A percentile compares a stretch with the other conserved stretches of the same genome.
These are phyloP conservation scores for Dasyornis broadbenti DNA, from an alignment of 2,113 vertebrate species.

Conservation along the genomic window DNA sequence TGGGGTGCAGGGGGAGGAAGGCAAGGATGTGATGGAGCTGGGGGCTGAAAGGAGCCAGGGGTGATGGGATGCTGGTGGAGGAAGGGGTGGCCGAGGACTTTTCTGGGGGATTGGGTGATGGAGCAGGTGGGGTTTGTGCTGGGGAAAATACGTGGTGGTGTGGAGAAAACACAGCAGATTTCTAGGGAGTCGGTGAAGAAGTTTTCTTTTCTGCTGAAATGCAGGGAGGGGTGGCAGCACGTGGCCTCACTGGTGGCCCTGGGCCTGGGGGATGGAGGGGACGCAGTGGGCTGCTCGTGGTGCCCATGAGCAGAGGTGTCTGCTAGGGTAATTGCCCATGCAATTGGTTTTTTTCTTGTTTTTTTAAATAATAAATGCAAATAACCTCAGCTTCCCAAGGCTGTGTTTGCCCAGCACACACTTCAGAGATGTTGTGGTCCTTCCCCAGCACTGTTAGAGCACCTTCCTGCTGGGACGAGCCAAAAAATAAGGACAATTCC, in stretches of 20 bases:
- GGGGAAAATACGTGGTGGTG: accelerated
- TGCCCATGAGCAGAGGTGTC: not conserved
- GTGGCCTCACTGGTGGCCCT: not conserved
- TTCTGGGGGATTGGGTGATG: not conserved
- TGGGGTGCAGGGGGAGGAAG: not conserved
- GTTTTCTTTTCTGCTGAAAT: not conserved
- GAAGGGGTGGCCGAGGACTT: accelerated
- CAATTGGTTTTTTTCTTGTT: not conserved
- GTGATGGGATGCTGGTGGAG: not conserved
- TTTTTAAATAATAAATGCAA: not conserved
- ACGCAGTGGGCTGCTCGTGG: accelerated
- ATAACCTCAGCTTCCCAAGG: not conserved
- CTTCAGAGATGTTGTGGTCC: not conserved
- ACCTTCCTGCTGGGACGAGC: not conserved
- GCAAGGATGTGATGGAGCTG: not conserved
- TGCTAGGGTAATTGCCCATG: not conserved
- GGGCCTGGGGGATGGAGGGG: not conserved
- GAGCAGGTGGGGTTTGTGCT: not conserved
- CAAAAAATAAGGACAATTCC: not conserved
- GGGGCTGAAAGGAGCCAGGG: not conserved
- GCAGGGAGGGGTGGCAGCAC: accelerated
- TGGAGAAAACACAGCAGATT: not conserved
- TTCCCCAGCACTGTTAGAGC: not conserved
- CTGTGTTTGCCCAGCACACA: not conserved
- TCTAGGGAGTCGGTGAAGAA: not conserved